Evolutionary conservation across 2,797 vertebrate genomes (phyloP).

Genomic region (Dendrocincla fuliginosa): DNA sequence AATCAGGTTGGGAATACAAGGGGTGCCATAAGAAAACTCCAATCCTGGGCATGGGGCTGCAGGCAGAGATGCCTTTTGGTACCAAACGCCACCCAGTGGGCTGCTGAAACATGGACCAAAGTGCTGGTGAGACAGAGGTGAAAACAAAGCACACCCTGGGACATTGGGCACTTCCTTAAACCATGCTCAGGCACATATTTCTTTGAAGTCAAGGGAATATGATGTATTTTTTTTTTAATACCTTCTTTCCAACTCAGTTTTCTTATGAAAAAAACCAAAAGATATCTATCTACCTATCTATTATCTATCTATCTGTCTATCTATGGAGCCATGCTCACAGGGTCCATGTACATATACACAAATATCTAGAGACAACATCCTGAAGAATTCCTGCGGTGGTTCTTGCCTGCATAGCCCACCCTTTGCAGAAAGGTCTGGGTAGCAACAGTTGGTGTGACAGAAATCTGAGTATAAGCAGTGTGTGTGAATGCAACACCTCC

Average conservation of each 20-base stretch:
- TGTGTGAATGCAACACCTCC: background rate
- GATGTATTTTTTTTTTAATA: background rate
- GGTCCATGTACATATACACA: background rate
- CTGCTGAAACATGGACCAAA: background rate
- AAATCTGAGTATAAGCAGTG: background rate
- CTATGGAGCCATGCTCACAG: background rate
- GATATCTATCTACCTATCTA: background rate
- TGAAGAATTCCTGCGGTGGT: background rate
- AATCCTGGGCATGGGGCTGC: background rate
- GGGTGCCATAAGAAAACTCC: background rate
- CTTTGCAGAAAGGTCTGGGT: background rate
- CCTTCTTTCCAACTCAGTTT: background rate
- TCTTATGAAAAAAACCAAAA: background rate
- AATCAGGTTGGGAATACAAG: background rate
- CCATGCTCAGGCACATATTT: background rate
- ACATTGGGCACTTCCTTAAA: background rate
- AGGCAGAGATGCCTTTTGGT: background rate
- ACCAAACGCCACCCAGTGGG: slow-evolving; percentile 48
- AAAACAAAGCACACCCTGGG: background rate
- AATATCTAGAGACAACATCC: background rate
- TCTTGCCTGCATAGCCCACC: background rate
- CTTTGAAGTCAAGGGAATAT: background rate
- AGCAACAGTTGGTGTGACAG: background rate
- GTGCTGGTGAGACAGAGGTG: background rate
- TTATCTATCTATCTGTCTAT: background rate